A percentile compares a stretch with the other conserved stretches of the same genome.
These are phyloP conservation scores for Antigone vipio DNA, from an alignment of 2,113 vertebrate species.

Conservation along the genomic window DNA sequence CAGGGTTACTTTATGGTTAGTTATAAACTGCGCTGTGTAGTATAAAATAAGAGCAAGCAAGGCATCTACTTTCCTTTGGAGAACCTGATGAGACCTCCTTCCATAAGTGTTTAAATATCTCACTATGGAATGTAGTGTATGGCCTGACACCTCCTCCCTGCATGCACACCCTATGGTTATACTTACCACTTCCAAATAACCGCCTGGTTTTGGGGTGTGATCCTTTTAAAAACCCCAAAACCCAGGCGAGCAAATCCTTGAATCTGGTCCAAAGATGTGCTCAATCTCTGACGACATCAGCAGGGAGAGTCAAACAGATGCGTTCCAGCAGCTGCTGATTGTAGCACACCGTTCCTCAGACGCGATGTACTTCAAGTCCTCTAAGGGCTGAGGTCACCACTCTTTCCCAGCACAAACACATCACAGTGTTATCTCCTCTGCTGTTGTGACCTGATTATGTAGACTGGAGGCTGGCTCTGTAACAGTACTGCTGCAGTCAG, in stretches of 20 bases:
- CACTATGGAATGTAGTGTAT: not conserved
- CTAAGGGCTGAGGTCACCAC: conserved; percentile 68
- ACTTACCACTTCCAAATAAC: not conserved
- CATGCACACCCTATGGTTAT: not conserved
- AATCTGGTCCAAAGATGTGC: conserved; percentile 20
- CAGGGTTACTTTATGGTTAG: not conserved
- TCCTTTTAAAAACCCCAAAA: not conserved
- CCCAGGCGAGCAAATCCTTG: not conserved
- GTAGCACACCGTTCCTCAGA: not conserved
- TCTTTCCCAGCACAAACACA: conserved; percentile 59
- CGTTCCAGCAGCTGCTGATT: conserved; percentile 40
- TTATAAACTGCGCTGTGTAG: not conserved
- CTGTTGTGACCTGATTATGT: conserved; percentile 56
- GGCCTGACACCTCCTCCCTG: not conserved
- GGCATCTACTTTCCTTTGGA: not conserved
- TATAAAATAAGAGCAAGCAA: not conserved
- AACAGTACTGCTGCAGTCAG: conserved; percentile 21
- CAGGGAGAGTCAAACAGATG: conserved; percentile 33
- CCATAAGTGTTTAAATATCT: conserved; percentile 1
- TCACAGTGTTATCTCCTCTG: conserved; percentile 47
- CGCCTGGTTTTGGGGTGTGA: conserved; percentile 22
- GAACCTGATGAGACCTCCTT: not conserved
- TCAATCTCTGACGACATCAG: not conserved
- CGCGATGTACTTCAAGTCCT: conserved; percentile 28
- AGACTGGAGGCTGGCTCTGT: conserved; percentile 52